Evolutionary conservation across 2,888 invertebrate species (phyloP).

Genomic region (Ormyrus pomaceus): DNA sequence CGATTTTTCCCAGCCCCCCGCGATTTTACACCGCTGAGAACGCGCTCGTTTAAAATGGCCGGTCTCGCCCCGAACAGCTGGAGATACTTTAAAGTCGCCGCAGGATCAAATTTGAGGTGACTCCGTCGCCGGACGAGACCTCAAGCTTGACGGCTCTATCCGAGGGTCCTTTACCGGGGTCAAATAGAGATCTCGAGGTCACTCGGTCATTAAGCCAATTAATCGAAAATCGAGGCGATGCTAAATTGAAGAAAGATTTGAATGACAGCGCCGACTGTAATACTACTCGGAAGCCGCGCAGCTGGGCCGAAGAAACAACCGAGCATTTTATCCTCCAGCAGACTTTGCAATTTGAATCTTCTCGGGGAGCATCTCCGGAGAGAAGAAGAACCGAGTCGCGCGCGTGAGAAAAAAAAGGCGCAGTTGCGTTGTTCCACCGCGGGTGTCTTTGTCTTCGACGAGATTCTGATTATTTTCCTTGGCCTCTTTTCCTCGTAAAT

Average conservation of each 20-base stretch:
- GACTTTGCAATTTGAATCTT: conserved; percentile 42
- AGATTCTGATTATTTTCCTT: conserved; percentile 17
- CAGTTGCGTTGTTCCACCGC: neutral
- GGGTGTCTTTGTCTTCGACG: conserved; percentile 7
- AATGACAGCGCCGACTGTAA: too few species aligned
- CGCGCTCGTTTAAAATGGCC: conserved; percentile 44
- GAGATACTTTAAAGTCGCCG: too few species aligned
- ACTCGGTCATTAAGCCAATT: too few species aligned
- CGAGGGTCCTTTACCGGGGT: too few species aligned
- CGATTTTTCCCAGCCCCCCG: neutral
- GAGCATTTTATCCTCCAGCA: conserved; percentile 16
- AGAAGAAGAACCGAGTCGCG: conserved; percentile 22
- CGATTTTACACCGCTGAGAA: conserved; percentile 31
- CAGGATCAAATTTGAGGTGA: too few species aligned
- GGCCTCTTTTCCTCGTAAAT: conserved; percentile 3
- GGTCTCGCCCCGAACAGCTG: too few species aligned
- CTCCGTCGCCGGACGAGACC: too few species aligned
- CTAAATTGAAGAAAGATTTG: too few species aligned
- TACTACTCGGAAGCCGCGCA: conserved; percentile 27
- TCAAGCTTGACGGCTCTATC: too few species aligned
- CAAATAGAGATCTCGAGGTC: too few species aligned
- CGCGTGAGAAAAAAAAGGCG: conserved; percentile 44
- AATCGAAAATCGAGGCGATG: too few species aligned
- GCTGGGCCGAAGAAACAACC: neutral
- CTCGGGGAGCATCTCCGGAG: neutral